phyloP scores from a whole-genome alignment of 2,113 vertebrate species.

The Clarias gariepinus region DNA sequence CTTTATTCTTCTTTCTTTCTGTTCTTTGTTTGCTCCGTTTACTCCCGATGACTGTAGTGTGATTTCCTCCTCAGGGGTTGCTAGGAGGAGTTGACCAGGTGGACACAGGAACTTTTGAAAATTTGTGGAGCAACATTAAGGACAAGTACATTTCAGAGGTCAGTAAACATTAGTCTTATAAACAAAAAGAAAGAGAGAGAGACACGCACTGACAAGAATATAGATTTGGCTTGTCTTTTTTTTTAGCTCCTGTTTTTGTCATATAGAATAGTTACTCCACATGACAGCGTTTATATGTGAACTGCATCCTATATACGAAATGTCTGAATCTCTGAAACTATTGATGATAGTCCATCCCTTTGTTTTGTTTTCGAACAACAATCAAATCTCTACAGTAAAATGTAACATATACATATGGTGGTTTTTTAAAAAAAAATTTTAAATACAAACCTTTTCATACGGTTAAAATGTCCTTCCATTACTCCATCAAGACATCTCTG shows the following conservation, averaged over 20 bases:
- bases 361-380: too few relatives aligned
- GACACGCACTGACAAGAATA: too few relatives aligned
- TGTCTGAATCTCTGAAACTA: too few relatives aligned
- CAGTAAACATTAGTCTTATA: slow-evolving; percentile 16
- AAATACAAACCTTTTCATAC: too few relatives aligned
- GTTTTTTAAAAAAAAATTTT: too few relatives aligned
- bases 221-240: neutral
- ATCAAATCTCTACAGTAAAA: too few relatives aligned
- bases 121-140: slow-evolving; percentile 78
- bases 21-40: neutral
- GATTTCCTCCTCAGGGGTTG: slow-evolving; percentile 67
- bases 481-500: neutral
- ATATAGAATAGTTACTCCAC: neutral
- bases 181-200: too few relatives aligned
- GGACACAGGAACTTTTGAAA: slow-evolving; percentile 71
- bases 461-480: neutral
- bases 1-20: neutral
- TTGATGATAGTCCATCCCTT: too few relatives aligned
- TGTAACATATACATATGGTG: too few relatives aligned
- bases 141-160: slow-evolving; percentile 84
- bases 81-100: slow-evolving; percentile 71
- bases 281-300: neutral
- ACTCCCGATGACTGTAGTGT: neutral
- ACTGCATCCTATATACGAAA: neutral
- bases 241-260: neutral